Percentiles rank a stretch among this genome's conserved stretches.
Evolutionary conservation across 1,140 invertebrate species (phyloP).

Genomic region (Drosophila prosaltans): DNA sequence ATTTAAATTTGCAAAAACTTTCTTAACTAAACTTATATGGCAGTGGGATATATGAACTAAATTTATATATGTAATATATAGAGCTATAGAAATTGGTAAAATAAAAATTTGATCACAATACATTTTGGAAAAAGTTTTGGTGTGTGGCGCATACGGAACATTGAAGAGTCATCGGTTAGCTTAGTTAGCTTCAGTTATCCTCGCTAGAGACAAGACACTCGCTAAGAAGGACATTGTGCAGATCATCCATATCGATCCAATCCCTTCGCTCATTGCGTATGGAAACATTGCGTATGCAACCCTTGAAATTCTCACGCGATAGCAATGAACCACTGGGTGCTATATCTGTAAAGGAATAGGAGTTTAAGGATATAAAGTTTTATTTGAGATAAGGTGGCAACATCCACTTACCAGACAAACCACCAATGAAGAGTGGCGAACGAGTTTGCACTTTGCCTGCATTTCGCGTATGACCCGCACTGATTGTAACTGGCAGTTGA

Average conservation of each 20-base stretch:
- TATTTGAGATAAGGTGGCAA: not conserved
- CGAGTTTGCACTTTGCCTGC: conserved; percentile 81
- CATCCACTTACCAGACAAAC: conserved; percentile 88
- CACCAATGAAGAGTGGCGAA: conserved; percentile 92
- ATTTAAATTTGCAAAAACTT: conserved; percentile 25
- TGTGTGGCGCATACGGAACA: conserved; percentile 55
- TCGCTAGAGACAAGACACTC: conserved; percentile 86
- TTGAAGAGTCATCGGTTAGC: not conserved
- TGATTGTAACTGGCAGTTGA: conserved; percentile 85
- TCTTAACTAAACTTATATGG: conserved; percentile 67
- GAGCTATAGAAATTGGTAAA: not conserved
- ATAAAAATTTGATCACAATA: conserved; percentile 79
- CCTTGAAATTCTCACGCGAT: conserved; percentile 92
- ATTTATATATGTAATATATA: conserved; percentile 10
- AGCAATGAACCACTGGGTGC: conserved; percentile 87
- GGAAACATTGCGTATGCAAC: conserved; percentile 93
- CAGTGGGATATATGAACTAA: conserved; percentile 56
- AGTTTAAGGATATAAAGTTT: not conserved
- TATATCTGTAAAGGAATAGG: conserved; percentile 84
- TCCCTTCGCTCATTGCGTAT: conserved; percentile 88
- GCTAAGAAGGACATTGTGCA: conserved; percentile 92
- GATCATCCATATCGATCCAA: conserved; percentile 92
- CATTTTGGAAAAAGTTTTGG: conserved; percentile 79
- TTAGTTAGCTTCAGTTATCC: conserved; percentile 45
- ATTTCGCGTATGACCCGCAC: conserved; percentile 53